Conservation (phyloP, 2,888 invertebrate species). For the Anarsia innoxiella region DNA sequence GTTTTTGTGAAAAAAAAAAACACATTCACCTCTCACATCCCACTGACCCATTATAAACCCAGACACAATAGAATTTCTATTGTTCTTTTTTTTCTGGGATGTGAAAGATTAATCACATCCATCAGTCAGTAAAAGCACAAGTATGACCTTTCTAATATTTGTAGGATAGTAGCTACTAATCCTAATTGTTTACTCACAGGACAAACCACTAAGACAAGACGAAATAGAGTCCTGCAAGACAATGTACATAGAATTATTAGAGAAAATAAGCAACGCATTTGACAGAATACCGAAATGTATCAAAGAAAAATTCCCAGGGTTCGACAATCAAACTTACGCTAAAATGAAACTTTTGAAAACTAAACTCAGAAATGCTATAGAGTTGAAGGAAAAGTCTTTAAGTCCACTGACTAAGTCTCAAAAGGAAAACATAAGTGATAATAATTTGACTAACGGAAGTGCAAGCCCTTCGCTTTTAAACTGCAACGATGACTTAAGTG, state of each 20-base stretch:
- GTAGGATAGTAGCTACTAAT: no score
- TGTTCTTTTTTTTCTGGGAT: neutral
- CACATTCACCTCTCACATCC: no score
- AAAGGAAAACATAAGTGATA: conserved; percentile 12
- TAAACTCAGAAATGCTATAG: conserved; percentile 70
- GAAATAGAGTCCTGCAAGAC: conserved; percentile 55
- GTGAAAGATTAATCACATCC: no score
- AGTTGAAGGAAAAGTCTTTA: no score
- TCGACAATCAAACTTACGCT: conserved; percentile 70
- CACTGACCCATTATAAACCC: no score
- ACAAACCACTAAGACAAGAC: conserved; percentile 22
- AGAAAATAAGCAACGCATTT: conserved; percentile 77
- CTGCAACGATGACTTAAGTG: conserved; percentile 34
- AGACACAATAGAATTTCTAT: no score
- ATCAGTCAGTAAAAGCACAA: no score
- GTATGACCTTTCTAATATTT: no score
- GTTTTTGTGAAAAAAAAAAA: no score
- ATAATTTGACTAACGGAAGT: conserved; percentile 24
- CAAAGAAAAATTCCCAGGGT: conserved; percentile 77
- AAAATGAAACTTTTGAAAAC: conserved; percentile 74
- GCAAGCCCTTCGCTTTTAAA: conserved; percentile 30
- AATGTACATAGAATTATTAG: conserved; percentile 76
- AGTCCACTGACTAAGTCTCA: conserved; percentile 21
- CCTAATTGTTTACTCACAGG: conserved; percentile 23
- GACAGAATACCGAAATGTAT: conserved; percentile 78